Evolutionary conservation across 2,797 vertebrate genomes (phyloP), one percentile per base, ranked within the genome.

Genomic region (Ceyx erithaca): DNA sequence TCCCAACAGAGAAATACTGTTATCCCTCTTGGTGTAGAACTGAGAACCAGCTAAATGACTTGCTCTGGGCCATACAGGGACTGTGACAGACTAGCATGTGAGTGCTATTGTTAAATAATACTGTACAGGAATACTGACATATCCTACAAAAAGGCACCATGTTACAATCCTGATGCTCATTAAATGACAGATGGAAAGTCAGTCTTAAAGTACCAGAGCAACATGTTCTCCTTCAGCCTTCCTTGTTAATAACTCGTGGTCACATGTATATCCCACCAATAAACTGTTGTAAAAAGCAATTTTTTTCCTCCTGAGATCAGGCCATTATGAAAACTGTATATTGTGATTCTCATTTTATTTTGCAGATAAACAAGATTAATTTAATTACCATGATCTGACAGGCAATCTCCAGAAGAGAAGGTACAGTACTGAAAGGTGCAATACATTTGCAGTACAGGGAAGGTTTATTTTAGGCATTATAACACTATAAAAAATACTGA

Each of bases 291-390:
- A 63, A 66, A 92, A 85, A 93, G 22, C 7, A 84, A 55, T 85
- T 26, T 4, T 68, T 82, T 63, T 88, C 26, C 41, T 37, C 85
- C 31, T 72, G 82, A 87, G n/a, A 80, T 63, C 52, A 79, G 48
- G 23, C 12, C 13, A 46, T 28, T 64, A 69, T 22, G 88, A 82
- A 93, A 91, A 73, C 48, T 21, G 31, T 69, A 59, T 54, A 82
- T 14, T 20, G 30, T 45, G 20, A 19, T 90, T 83, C 81, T 85
- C 8, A n/a, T 63, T 94, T 94, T 92, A 80, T 87, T 90, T 88
- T 94, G 71, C 41, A 77, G 58, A 82, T 68, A 92, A 93, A 92
- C 37, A 89, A 86, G 67, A 72, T 9, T 59, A 49, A 30, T 75
- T 94, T 90, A 91, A 89, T 75, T 78, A 69, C 12, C 30, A 30